Evolutionary conservation across 1,140 invertebrate species (phyloP).

Genomic region (Diorhabda elongata): DNA sequence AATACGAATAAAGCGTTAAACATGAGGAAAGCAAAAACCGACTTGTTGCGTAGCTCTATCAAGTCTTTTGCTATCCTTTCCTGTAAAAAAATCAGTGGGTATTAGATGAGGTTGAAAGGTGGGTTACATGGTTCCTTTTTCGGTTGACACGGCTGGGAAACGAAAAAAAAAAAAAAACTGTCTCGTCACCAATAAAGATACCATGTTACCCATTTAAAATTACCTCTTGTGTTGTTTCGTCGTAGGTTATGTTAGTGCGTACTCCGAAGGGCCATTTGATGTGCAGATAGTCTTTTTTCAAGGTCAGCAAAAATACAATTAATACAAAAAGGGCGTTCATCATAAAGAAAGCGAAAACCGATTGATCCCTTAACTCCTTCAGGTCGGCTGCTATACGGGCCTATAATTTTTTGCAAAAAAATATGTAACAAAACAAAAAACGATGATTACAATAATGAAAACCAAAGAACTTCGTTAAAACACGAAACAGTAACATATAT

Average conservation of each 20-base stretch:
- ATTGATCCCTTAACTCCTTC: slow-evolving; percentile 88
- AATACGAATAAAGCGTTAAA: slow-evolving; percentile 98
- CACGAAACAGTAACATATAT: too few relatives aligned
- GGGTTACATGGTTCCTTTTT: slow-evolving; percentile 37
- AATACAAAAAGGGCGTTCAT: slow-evolving; percentile 96
- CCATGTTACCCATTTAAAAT: slow-evolving; percentile 47
- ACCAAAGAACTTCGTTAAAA: too few relatives aligned
- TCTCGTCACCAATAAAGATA: slow-evolving; percentile 22
- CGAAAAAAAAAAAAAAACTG: neutral
- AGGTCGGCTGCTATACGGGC: slow-evolving; percentile 84
- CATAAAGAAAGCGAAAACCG: slow-evolving; percentile 97
- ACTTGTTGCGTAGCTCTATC: slow-evolving; percentile 90
- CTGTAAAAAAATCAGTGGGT: slow-evolving; percentile 58
- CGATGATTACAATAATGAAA: too few relatives aligned
- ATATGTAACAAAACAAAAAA: too few relatives aligned
- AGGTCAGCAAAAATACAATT: slow-evolving; percentile 94
- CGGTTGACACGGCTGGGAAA: slow-evolving; percentile 15
- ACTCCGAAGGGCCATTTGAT: slow-evolving; percentile 91
- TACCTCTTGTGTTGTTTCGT: slow-evolving; percentile 84
- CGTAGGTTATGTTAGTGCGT: slow-evolving; percentile 89
- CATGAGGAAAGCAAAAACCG: slow-evolving; percentile 98
- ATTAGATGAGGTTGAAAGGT: slow-evolving; percentile 32
- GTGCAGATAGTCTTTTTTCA: slow-evolving; percentile 92
- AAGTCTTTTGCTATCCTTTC: slow-evolving; percentile 82
- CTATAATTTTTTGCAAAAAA: slow-evolving; percentile 56